Evolutionary conservation across 1,140 invertebrate species (phyloP).

Genomic region (Melitaea cinxia): DNA sequence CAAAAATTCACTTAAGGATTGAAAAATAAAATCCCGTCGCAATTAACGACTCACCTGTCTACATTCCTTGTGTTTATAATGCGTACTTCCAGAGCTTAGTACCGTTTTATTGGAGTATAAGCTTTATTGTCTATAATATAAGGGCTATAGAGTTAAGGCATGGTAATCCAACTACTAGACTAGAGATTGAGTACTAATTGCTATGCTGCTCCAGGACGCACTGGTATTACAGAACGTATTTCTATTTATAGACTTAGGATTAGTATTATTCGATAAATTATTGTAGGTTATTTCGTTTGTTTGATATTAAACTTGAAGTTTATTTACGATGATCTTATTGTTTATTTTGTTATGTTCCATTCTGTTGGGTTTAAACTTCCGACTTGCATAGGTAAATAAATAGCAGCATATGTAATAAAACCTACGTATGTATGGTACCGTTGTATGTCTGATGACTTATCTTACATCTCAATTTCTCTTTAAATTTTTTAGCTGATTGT

Average conservation of each 20-base stretch:
- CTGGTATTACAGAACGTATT: slow-evolving; percentile 7
- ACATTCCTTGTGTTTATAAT: slow-evolving; percentile 7
- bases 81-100: not conserved
- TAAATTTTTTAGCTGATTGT: too few species aligned
- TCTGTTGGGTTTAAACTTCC: too few species aligned
- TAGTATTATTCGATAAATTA: slow-evolving; percentile 7
- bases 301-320: not conserved
- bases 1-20: slow-evolving; percentile 1
- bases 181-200: slow-evolving; percentile 1
- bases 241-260: slow-evolving; percentile 1
- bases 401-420: too few species aligned
- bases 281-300: not conserved
- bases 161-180: not conserved
- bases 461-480: too few species aligned
- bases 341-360: too few species aligned
- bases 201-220: not conserved
- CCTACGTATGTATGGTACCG: too few species aligned
- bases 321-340: not conserved
- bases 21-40: not conserved
- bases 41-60: slow-evolving; percentile 9
- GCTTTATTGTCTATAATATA: not conserved
- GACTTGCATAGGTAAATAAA: too few species aligned
- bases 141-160: not conserved
- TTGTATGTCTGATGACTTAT: too few species aligned
- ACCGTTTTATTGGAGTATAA: not conserved